phyloP scores from a whole-genome alignment of 2,113 vertebrate genomes.

The Python bivittatus region DNA sequence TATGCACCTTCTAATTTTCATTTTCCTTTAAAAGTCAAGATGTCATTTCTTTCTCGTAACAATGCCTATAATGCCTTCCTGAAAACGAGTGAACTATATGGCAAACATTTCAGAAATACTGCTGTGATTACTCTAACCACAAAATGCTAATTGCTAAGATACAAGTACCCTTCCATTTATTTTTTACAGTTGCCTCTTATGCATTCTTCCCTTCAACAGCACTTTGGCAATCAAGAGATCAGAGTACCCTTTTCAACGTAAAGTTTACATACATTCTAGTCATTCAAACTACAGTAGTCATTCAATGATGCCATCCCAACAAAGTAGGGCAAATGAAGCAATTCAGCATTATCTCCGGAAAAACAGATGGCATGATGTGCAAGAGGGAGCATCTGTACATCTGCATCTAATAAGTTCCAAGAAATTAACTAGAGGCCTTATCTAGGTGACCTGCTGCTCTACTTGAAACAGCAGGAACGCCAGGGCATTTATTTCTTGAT shows the following conservation, averaged over 20 bases:
- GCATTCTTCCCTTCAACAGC: slow-evolving; percentile 11
- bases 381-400: neutral
- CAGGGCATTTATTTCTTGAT: neutral
- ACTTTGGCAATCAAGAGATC: neutral
- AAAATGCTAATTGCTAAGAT: slow-evolving; percentile 24
- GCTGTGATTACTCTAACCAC: neutral
- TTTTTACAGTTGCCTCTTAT: neutral
- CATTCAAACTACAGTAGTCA: neutral
- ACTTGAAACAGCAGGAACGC: neutral
- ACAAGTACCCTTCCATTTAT: neutral
- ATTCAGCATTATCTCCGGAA: neutral
- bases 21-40: slow-evolving; percentile 14
- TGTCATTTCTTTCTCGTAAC: slow-evolving; percentile 13
- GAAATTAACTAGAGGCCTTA: neutral
- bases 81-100: slow-evolving; percentile 8
- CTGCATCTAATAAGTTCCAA: neutral
- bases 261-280: neutral
- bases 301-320: neutral
- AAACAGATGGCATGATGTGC: neutral
- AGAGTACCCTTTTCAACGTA: neutral
- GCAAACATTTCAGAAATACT: slow-evolving; percentile 7
- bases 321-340: neutral
- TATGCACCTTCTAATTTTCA: slow-evolving; percentile 6
- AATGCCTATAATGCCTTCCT: neutral
- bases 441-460: neutral